phyloP scores from a whole-genome alignment of 2,797 vertebrate genomes.

The Eupleurogrammus muticus region DNA sequence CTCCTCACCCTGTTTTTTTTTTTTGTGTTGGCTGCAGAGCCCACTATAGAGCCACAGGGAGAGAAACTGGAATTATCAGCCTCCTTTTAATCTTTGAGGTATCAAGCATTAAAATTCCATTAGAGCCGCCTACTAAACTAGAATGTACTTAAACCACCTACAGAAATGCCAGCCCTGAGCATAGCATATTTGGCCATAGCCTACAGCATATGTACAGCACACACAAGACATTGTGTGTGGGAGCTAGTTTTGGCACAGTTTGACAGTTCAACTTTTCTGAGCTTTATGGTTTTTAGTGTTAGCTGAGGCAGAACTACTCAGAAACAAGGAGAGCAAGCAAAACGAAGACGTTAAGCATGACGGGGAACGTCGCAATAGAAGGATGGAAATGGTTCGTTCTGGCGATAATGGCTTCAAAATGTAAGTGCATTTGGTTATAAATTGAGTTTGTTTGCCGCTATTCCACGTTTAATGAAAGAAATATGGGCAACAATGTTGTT shows the following conservation, averaged over 20 bases:
- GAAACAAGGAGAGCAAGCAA: slow-evolving; percentile 46
- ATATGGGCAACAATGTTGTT: slow-evolving; percentile 15
- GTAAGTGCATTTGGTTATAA: slow-evolving; percentile 22
- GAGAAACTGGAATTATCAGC: slow-evolving; percentile 67
- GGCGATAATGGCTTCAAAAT: slow-evolving; percentile 37
- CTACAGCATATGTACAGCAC: slow-evolving; percentile 50
- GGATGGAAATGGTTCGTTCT: slow-evolving; percentile 36
- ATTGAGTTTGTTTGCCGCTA: slow-evolving; percentile 24
- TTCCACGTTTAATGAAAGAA: slow-evolving; percentile 24
- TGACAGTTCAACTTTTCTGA: slow-evolving; percentile 66
- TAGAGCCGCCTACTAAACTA: slow-evolving; percentile 69
- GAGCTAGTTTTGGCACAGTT: slow-evolving; percentile 76
- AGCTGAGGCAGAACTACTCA: slow-evolving; percentile 62
- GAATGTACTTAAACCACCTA: slow-evolving; percentile 72
- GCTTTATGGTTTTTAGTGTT: slow-evolving; percentile 70
- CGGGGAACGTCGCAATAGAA: slow-evolving; percentile 42
- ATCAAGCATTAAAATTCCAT: slow-evolving; percentile 73
- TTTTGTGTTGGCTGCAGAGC: slow-evolving; percentile 8
- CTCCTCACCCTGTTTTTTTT: slow-evolving; percentile 41
- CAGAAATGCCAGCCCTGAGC: slow-evolving; percentile 56
- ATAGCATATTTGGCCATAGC: slow-evolving; percentile 58
- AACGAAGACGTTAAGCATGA: slow-evolving; percentile 50
- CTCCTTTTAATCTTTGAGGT: slow-evolving; percentile 62
- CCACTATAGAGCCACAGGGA: no score
- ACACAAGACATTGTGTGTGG: slow-evolving; percentile 79